These are phyloP conservation scores for Hirtodrosophila histrioides DNA, from an alignment of 2,888 invertebrate species.

Conservation along the genomic window DNA sequence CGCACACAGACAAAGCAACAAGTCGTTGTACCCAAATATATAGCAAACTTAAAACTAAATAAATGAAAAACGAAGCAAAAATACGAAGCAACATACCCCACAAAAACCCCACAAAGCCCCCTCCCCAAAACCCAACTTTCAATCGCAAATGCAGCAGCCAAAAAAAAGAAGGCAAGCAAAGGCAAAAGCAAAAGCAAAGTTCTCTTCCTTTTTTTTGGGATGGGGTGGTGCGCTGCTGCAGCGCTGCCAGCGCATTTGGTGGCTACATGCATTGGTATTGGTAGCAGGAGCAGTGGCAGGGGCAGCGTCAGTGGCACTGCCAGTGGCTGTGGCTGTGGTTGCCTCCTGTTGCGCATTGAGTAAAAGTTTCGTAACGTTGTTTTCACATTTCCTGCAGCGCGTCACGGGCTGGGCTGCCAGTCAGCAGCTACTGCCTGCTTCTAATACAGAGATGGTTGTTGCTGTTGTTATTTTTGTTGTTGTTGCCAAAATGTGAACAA, in stretches of 20 bases:
- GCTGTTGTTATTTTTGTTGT: constrained; percentile 54
- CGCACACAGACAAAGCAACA: constrained; percentile 71
- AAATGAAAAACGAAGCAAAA: constrained; percentile 57
- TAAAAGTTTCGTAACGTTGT: constrained; percentile 79
- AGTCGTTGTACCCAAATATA: constrained; percentile 77
- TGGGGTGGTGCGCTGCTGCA: constrained; percentile 21
- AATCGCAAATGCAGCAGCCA: constrained; percentile 38
- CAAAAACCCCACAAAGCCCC: background rate
- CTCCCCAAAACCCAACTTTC: constrained; percentile 15
- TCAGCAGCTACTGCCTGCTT: constrained; percentile 55
- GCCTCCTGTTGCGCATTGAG: constrained; percentile 77
- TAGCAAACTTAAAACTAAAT: constrained; percentile 53
- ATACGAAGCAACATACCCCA: constrained; percentile 39
- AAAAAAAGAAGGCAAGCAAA: constrained; percentile 30
- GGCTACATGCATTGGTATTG: constrained; percentile 35
- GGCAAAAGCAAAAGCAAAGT: constrained; percentile 38
- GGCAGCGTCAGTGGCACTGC: no score
- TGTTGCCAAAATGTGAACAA: constrained; percentile 76
- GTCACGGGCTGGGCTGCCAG: constrained; percentile 56
- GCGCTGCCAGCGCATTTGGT: constrained; percentile 18
- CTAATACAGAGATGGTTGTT: constrained; percentile 36
- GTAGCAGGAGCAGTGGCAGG: constrained; percentile 4
- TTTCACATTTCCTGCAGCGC: constrained; percentile 78
- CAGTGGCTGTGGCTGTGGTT: constrained; percentile 26
- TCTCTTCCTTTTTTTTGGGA: background rate